These are phyloP conservation scores for Nesometra sesokonis DNA, from an alignment of 35 echinoderm and acorn worm species.

Conservation along the genomic window DNA sequence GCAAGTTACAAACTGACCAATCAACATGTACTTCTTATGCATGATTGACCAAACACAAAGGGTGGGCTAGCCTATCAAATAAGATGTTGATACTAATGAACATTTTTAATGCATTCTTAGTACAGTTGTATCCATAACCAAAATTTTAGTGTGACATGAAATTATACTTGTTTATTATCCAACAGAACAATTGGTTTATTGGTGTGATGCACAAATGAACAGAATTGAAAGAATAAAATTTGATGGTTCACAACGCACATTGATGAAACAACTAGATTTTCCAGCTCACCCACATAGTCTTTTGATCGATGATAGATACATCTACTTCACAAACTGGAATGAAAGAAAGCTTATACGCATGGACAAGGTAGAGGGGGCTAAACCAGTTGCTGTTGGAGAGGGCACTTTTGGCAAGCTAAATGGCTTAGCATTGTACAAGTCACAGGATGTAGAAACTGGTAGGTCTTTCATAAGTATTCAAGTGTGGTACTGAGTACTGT, in stretches of 20 bases:
- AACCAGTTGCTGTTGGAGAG: conserved; percentile 3
- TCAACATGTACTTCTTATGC: too few species aligned
- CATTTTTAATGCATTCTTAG: too few species aligned
- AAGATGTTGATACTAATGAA: too few species aligned
- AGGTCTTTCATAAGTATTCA: not conserved
- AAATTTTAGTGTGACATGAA: too few species aligned
- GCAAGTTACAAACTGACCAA: too few species aligned
- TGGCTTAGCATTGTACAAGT: conserved; percentile 34
- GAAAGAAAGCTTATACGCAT: conserved; percentile 48
- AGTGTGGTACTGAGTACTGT: too few species aligned
- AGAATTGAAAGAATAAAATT: conserved; percentile 40
- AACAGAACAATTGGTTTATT: conserved; percentile 60
- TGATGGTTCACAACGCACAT: conserved; percentile 3
- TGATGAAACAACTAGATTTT: conserved; percentile 13
- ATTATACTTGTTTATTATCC: not conserved
- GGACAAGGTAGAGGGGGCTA: conserved; percentile 18
- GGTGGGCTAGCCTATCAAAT: too few species aligned
- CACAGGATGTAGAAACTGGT: not conserved
- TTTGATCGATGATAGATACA: conserved; percentile 13
- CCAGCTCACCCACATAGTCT: conserved; percentile 50
- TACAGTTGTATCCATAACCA: too few species aligned
- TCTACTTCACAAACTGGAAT: conserved; percentile 89
- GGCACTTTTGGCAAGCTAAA: conserved; percentile 44
- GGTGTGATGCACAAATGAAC: conserved; percentile 71
- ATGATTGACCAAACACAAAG: too few species aligned